Base-by-base conservation (phyloP, 1,140 invertebrate genomes). In the Musca vetustissima region DNA sequence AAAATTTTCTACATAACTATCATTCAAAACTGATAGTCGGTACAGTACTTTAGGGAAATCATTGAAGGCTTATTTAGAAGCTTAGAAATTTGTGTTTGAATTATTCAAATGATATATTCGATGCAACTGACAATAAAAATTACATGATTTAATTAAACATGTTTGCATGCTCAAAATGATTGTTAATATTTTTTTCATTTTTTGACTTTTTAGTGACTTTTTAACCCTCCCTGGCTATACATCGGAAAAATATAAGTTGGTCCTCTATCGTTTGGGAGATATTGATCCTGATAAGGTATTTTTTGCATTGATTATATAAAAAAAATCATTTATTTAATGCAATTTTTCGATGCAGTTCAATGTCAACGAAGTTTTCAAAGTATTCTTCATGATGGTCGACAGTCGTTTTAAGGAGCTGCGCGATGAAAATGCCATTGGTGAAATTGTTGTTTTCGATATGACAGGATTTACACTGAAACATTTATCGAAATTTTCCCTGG, bases 401-500 rank as follows among this genome's bases (percentile, higher is more conserved):
- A 85, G 86, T 1, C 85, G 88, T 65, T 85, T 91, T 47, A 85
- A 84, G 32, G 85, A 84, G 32, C 75, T 78, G 1, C 74, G 84
- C 0, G 85, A 87, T 68, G 83, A 85, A 19, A 81, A 83, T 15
- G 83, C 85, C 8, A 85, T 85, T 2, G 90, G 90, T 4, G 89
- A 91, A 73, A 85, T 91, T 68, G 88, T 89, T 21, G 86, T 92
- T 17, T 90, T 91, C 61, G 90, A 92, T 73, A 88, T 90, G 80
- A 79, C 84, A 0, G 89, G 89, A 17, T 86, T 87, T 15, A 83
- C 85, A 2, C 74, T 90, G 32, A 87, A 86, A 32, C 89, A 91
- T 71, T 79, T 90, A 15, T 84, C 86, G 3, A 88, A 87, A 78
- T 80, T 90, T 11, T 87, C 87, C 59, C 78, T 91, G n/a, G 84